Base-by-base conservation (phyloP, 2,113 vertebrate genomes). In the Vicugna pacos region DNA sequence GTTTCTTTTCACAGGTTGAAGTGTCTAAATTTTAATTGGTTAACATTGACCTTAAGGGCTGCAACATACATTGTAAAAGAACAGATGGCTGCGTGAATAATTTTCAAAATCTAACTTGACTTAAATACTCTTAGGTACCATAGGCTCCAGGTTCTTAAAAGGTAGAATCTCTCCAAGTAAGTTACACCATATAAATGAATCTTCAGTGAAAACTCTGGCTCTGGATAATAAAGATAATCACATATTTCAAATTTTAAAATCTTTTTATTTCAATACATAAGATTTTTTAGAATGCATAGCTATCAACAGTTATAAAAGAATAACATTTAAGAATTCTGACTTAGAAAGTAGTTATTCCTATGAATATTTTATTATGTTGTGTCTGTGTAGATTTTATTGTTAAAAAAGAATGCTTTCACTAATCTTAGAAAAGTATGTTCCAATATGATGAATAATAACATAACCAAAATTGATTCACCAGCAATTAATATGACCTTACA, bases 391-490 rank as follows among this genome's bases (percentile, higher is more conserved):
- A 76, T 32, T 65, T 5, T 90, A 5, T 80, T 94, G 13, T 5
- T 91, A 85, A 60, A 91, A 84, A 92, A 30, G 3, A 84, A 86
- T 82, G 75, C 9, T 77, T 93, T 82, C 2, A 22, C 89, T 96
- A 94, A 54, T 35, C 35, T 64, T 58, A 82, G 11, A 83, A 91
- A 95, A 86, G 88, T 48, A 79, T 8, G 56, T 73, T 91, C 50
- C 92, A 58, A 89, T 81, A 42, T 42, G 48, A 76, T 94, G 0
- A 2, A 67, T 97, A 96, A 92, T 89, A 93, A 90, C 89, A 42
- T 95, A 89, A 94, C 70, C 89, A 97, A 97, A 94, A 72, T 69
- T 32, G 67, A 81, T 80, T 92, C 32, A 72, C 12, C 67, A 82
- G 16, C 56, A 86, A 17, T 67, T 48, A 62, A 46, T 13, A 81